A percentile compares a stretch with the other conserved stretches of the same genome.
phyloP scores from a whole-genome alignment of 2,797 vertebrate species.

The Corythornis leucogaster region DNA sequence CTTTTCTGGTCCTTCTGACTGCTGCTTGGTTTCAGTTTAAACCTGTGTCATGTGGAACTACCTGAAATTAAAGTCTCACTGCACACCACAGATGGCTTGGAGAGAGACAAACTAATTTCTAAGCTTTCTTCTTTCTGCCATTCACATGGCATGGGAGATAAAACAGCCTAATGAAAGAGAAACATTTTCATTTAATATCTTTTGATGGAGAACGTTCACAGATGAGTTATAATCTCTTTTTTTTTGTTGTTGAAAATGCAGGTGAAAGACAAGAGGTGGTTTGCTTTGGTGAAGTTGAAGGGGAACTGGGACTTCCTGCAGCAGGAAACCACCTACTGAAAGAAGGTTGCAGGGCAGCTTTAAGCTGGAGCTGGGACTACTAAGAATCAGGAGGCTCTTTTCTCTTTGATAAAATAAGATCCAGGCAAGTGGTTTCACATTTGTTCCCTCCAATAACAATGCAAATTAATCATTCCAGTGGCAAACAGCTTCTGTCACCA shows the following conservation, averaged over 20 bases:
- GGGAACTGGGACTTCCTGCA: slow-evolving; percentile 19
- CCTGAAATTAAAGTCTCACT: neutral
- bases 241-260: neutral
- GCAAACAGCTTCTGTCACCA: neutral
- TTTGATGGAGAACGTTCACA: neutral
- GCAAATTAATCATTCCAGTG: neutral
- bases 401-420: neutral
- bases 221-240: neutral
- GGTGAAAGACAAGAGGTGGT: neutral
- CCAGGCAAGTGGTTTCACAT: neutral
- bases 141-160: neutral
- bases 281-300: neutral
- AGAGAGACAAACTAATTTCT: neutral
- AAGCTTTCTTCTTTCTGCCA: neutral
- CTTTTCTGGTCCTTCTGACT: neutral
- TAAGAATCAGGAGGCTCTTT: neutral
- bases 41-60: neutral
- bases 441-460: neutral
- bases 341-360: neutral
- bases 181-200: neutral
- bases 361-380: neutral
- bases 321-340: neutral
- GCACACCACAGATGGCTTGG: neutral
- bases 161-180: neutral
- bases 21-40: neutral